phyloP scores from a whole-genome alignment of 2,113 vertebrate genomes.

The Eublepharis macularius region DNA sequence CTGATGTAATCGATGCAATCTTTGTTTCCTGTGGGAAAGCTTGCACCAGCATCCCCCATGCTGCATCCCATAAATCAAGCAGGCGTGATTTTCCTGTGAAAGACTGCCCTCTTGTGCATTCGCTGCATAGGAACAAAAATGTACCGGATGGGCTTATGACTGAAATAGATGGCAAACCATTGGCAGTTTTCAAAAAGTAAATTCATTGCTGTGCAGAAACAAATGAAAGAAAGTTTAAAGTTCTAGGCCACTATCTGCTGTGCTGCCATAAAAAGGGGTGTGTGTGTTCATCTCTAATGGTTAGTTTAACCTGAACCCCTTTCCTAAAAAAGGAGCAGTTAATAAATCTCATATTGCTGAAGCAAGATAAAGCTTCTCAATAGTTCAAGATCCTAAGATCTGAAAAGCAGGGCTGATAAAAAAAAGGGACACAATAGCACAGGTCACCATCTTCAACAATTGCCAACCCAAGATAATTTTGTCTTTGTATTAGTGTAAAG shows the following conservation, averaged over 20 bases:
- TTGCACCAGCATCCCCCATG: conserved; percentile 3
- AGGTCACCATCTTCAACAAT: not conserved
- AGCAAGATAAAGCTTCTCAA: not conserved
- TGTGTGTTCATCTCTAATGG: not conserved
- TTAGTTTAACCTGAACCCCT: no score
- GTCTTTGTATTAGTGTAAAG: not conserved
- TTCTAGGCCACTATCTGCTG: not conserved
- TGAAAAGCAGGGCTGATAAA: not conserved
- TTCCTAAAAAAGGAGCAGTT: not conserved
- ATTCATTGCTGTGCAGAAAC: not conserved
- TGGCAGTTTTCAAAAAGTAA: not conserved
- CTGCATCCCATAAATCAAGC: not conserved
- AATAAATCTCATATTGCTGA: not conserved
- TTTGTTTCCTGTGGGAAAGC: conserved; percentile 36
- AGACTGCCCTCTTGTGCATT: conserved; percentile 77
- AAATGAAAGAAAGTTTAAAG: not conserved
- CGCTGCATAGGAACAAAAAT: not conserved
- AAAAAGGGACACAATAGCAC: not conserved
- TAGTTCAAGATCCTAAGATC: no score
- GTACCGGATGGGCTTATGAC: no score
- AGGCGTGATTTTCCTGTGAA: conserved; percentile 61
- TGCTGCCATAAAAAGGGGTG: not conserved
- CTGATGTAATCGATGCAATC: conserved; percentile 56
- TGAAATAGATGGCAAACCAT: not conserved
- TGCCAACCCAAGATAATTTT: not conserved